Conservation (phyloP, 2,797 vertebrate species). For the Peromyscus nudipes region DNA sequence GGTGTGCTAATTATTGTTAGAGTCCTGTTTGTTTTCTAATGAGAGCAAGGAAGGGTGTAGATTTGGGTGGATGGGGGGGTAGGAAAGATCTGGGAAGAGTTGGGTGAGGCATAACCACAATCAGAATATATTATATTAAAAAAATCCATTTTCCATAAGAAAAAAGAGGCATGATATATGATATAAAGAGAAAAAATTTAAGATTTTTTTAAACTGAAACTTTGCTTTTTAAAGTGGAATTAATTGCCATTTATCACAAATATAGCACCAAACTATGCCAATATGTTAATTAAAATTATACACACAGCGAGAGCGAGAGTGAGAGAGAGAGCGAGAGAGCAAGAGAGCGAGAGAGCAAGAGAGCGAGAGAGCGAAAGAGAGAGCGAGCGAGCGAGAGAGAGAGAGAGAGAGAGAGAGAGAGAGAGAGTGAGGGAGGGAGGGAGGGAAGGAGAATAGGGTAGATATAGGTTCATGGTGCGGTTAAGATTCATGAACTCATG, state of each 20-base stretch:
- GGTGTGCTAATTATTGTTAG: neutral
- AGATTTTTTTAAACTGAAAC: neutral
- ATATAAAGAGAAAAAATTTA: neutral
- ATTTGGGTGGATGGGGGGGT: neutral
- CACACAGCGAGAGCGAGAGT: neutral
- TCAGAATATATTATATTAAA: neutral
- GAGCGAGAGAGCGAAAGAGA: neutral
- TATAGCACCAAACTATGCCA: neutral
- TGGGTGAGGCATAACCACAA: neutral
- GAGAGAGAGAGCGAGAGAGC: neutral
- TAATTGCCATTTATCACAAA: slow-evolving; percentile 1
- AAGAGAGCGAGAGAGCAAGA: neutral
- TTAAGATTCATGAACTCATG: too few species aligned
- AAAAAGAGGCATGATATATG: neutral
- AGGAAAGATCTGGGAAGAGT: neutral
- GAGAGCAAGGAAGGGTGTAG: neutral
- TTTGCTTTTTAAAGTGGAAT: slow-evolving; percentile 36
- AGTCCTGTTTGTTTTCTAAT: neutral
- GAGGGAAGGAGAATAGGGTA: neutral
- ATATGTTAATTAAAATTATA: neutral
- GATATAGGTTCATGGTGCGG: too few species aligned
- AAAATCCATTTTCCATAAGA: neutral
- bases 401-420: neutral
- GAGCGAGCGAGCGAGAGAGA: neutral
- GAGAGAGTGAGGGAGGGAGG: neutral